Evolutionary conservation across 2,888 invertebrate genomes (phyloP).

Genomic region (Chaitophorus viminalis): DNA sequence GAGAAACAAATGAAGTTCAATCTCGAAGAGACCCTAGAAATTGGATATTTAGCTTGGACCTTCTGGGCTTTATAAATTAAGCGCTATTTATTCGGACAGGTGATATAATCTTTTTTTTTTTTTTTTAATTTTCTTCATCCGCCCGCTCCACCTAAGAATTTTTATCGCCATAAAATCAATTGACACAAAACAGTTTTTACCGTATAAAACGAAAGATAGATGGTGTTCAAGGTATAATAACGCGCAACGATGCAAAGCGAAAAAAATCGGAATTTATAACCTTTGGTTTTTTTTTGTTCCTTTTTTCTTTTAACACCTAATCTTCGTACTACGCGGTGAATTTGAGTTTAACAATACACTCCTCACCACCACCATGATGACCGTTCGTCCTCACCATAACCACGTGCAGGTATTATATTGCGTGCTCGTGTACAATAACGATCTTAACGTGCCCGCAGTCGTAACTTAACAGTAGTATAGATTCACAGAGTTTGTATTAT

Average conservation of each 20-base stretch:
- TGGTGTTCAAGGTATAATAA: not conserved
- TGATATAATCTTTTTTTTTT: slow-evolving; percentile 41
- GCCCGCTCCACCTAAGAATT: not conserved
- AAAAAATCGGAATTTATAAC: not conserved
- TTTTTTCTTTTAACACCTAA: not conserved
- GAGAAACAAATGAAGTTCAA: slow-evolving; percentile 39
- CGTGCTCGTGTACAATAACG: not conserved
- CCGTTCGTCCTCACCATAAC: too few relatives aligned
- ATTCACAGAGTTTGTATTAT: not conserved
- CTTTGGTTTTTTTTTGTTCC: not conserved
- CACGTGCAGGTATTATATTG: too few relatives aligned
- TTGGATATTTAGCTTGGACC: slow-evolving; percentile 44
- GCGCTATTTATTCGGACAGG: slow-evolving; percentile 49
- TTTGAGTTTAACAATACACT: too few relatives aligned
- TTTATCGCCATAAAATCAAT: not conserved
- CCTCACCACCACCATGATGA: too few relatives aligned
- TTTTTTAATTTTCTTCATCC: slow-evolving; percentile 30
- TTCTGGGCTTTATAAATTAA: slow-evolving; percentile 52
- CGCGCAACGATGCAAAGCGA: not conserved
- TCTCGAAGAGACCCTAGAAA: slow-evolving; percentile 47
- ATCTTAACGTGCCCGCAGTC: not conserved
- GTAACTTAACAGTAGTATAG: not conserved
- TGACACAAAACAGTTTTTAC: not conserved
- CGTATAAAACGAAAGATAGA: not conserved
- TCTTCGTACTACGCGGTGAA: too few relatives aligned